phyloP scores from a whole-genome alignment of 2,888 invertebrate species.

The Labia minor region DNA sequence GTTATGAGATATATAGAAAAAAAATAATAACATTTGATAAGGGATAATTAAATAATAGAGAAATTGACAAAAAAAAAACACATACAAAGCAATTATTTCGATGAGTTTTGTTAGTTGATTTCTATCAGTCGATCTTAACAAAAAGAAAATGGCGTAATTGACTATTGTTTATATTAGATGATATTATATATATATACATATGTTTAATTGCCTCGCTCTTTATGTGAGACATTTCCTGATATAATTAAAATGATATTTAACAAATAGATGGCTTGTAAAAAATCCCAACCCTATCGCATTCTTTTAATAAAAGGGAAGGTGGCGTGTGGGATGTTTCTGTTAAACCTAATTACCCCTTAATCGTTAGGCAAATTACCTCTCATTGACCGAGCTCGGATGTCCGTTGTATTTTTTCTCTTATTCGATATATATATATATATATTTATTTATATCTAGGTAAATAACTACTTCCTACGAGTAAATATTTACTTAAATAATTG shows the following conservation, averaged over 20 bases:
- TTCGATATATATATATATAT: too few species aligned
- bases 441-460: background rate
- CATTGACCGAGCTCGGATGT: background rate
- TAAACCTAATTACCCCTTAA: background rate
- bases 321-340: background rate
- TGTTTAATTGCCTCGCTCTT: background rate
- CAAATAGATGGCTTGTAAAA: background rate
- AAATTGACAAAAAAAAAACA: too few species aligned
- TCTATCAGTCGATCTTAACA: too few species aligned
- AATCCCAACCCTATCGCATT: background rate
- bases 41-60: too few species aligned
- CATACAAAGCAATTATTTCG: too few species aligned
- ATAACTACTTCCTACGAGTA: background rate
- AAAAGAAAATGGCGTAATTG: too few species aligned
- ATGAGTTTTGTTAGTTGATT: too few species aligned
- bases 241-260: slow-evolving; percentile 7
- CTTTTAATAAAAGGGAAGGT: background rate
- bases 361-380: slow-evolving; percentile 6
- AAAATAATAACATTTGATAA: too few species aligned
- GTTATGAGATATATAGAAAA: too few species aligned
- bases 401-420: background rate
- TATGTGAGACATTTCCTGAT: background rate
- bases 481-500: slow-evolving; percentile 8
- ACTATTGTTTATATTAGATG: too few species aligned
- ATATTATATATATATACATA: too few species aligned